These are phyloP conservation scores for Lepidostoma basale DNA, from an alignment of 1,140 invertebrate species.

Conservation along the genomic window DNA sequence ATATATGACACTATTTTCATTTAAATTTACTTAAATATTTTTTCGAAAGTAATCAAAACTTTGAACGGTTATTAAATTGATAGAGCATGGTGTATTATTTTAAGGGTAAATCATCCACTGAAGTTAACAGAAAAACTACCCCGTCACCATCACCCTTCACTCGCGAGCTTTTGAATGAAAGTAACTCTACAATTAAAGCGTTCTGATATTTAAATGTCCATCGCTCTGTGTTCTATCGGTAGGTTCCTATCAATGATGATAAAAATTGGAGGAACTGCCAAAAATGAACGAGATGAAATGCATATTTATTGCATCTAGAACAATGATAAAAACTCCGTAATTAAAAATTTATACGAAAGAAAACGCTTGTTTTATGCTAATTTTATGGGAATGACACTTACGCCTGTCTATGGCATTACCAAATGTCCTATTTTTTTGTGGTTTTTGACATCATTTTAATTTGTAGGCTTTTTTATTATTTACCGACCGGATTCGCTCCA, in stretches of 20 bases:
- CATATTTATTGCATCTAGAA: neutral
- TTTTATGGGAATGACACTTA: neutral
- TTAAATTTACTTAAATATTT: too few relatives aligned
- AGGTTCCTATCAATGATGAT: neutral
- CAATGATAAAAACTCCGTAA: neutral
- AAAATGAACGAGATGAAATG: neutral
- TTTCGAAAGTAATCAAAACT: too few relatives aligned
- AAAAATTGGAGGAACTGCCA: neutral
- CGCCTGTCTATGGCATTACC: neutral
- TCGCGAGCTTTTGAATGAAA: constrained; percentile 24
- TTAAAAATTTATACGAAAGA: neutral
- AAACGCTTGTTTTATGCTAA: neutral
- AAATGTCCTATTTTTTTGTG: too few relatives aligned
- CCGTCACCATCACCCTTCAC: neutral
- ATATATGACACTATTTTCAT: neutral
- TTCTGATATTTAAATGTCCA: constrained; percentile 35
- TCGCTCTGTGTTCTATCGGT: neutral
- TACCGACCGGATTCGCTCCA: too few relatives aligned
- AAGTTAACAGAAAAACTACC: neutral
- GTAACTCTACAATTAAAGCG: constrained; percentile 40
- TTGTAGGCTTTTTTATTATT: too few relatives aligned
- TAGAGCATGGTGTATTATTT: neutral
- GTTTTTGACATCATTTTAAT: too few relatives aligned
- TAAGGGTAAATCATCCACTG: neutral
- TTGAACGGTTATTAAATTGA: neutral